Evolutionary conservation across 2,888 invertebrate species (phyloP).

Genomic region (Platycnemis pennipes): DNA sequence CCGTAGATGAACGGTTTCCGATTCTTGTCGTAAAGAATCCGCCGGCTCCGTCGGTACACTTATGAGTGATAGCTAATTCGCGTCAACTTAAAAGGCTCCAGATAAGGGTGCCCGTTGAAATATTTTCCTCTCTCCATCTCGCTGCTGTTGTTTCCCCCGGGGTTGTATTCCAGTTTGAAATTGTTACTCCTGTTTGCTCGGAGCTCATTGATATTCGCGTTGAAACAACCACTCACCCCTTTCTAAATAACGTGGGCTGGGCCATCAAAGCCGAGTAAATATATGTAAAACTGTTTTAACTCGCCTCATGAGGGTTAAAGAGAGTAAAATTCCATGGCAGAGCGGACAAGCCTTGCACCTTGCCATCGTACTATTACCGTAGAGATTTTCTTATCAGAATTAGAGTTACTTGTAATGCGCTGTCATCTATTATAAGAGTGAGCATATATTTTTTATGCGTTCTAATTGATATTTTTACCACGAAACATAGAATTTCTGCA

Average conservation of each 20-base stretch:
- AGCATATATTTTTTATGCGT: too few relatives aligned
- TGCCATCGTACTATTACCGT: too few relatives aligned
- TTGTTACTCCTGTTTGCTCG: neutral
- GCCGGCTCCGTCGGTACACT: neutral
- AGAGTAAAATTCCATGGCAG: neutral
- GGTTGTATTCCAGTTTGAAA: slow-evolving; percentile 33
- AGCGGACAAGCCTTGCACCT: neutral
- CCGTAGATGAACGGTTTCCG: slow-evolving; percentile 16
- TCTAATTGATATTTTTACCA: too few relatives aligned
- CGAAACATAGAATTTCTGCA: too few relatives aligned
- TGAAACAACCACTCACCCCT: slow-evolving; percentile 14
- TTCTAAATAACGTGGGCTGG: slow-evolving; percentile 16
- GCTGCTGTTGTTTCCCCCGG: neutral
- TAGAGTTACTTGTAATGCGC: too few relatives aligned
- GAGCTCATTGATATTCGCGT: slow-evolving; percentile 37
- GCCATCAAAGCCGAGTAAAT: neutral
- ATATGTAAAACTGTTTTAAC: neutral
- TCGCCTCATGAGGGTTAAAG: neutral
- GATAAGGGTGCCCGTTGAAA: slow-evolving; percentile 31
- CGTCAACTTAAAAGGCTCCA: slow-evolving; percentile 1
- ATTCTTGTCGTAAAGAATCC: slow-evolving; percentile 6
- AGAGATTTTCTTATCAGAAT: too few relatives aligned
- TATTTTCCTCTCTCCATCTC: neutral
- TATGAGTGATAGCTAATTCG: slow-evolving; percentile 35
- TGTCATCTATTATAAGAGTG: too few relatives aligned